Conservation (phyloP, 1,140 invertebrate genomes). For the Proctacanthus coquilletti region DNA sequence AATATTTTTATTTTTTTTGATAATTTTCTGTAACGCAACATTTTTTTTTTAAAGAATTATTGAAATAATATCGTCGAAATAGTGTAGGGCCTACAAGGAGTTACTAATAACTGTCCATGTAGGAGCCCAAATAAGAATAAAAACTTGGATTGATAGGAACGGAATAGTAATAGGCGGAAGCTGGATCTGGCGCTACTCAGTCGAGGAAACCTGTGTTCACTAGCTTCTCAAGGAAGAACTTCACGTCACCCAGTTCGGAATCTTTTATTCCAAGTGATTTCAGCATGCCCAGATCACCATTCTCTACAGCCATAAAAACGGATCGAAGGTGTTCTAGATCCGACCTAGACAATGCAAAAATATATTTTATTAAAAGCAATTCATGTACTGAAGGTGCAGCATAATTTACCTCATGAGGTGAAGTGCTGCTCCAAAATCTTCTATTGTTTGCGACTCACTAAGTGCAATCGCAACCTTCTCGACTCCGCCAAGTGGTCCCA, state of each 20-base stretch:
- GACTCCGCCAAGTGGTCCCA: slow-evolving; percentile 79
- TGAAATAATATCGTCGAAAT: too few relatives aligned
- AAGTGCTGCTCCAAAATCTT: slow-evolving; percentile 35
- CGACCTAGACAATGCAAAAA: slow-evolving; percentile 32
- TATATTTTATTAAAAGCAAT: not conserved
- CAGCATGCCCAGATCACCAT: slow-evolving; percentile 83
- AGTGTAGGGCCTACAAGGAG: too few relatives aligned
- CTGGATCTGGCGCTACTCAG: slow-evolving; percentile 56
- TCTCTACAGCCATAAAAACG: slow-evolving; percentile 93
- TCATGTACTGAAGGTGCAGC: not conserved
- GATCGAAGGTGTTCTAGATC: slow-evolving; percentile 84
- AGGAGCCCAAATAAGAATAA: slow-evolving; percentile 38
- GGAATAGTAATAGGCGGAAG: slow-evolving; percentile 44
- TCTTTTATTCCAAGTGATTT: slow-evolving; percentile 90
- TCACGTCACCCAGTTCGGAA: slow-evolving; percentile 89
- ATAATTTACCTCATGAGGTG: slow-evolving; percentile 28
- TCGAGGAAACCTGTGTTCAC: slow-evolving; percentile 93
- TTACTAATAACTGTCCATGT: slow-evolving; percentile 22
- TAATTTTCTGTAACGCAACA: too few relatives aligned
- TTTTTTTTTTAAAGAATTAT: too few relatives aligned
- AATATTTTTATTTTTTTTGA: too few relatives aligned
- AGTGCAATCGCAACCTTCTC: slow-evolving; percentile 88
- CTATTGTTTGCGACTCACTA: slow-evolving; percentile 90
- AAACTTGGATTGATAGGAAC: slow-evolving; percentile 43
- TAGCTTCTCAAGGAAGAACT: slow-evolving; percentile 92